Evolutionary conservation across 2,113 vertebrate species (phyloP), one percentile per base, ranked within the genome.

Genomic region (Crotalus viridis): DNA sequence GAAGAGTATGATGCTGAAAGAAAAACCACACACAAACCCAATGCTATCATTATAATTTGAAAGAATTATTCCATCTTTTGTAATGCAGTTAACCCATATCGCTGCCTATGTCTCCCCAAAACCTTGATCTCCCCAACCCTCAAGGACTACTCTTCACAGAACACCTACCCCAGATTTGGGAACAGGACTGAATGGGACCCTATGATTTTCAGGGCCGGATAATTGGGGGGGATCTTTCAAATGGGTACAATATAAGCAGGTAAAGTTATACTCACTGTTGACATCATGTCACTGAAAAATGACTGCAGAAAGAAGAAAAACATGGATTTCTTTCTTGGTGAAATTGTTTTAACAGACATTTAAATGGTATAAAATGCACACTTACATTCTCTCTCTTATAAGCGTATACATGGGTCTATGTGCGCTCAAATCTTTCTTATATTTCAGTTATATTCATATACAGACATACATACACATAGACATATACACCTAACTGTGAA

Each of bases 281-380:
- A 9, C 0, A 3, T 1, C 1, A 39, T 0, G 2, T 8, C 0
- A 3, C 2, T 3, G 1, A 19, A 1, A 39, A 0, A 0, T 0
- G 15, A 19, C 69, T 81, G 33, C 6, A 9, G n/a, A 81, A 81
- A 81, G 6, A 81, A 81, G 33, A 81, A 39, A 81, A 81, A 81
- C 33, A 21, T 39, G 33, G n/a, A 8, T 81, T 81, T 81, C 7
- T 81, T 81, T 9, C 17, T 81, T 39, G n/a, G n/a, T 74, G 69
- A 74, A n/a, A 74, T 39, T 19, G 15, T 74, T 33, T n/a, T 74
- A 74, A 74, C 2, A 74, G 13, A 74, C 69, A 33, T 33, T 74
- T 74, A 74, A 39, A 74, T 39, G 17, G n/a, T 74, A 74, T 33
- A 74, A 39, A 74, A 33, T 74, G 13, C 69, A 74, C 8, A 39